Base-by-base conservation (phyloP, 2,888 invertebrate species). In the Alentia gelatinosa region DNA sequence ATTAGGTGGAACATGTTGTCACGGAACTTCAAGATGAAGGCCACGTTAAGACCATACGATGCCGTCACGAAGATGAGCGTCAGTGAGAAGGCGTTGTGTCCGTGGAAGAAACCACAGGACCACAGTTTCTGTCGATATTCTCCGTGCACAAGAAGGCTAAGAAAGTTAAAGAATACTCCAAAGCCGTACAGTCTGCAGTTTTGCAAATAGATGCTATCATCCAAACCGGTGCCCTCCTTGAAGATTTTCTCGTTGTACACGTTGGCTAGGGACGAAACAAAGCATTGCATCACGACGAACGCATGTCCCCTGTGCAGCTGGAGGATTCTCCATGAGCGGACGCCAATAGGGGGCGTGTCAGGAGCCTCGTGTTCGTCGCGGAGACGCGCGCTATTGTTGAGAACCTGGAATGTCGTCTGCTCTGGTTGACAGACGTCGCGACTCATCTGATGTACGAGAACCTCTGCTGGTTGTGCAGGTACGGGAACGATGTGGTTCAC, bases 181-280 rank as follows among this genome's bases (percentile, higher is more conserved):
- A 90, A 90, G 30, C 40, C 74, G 47, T 90, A 90, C 15, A 90
- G 79, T 47, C 79, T 90, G 33, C 90, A 75, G 47, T 90, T 90
- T 47, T 90, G 90, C 19, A 90, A 12, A 30, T 90, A 90, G 39
- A 90, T 90, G 30, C 90, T 90, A 23, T 90, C 90, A 26, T 90
- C 79, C 74, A 89, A 23, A 4, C 89, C 89, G 3, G 26, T 15
- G 30, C 90, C 90, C 30, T 90, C 90, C 35, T 90, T 90, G 79
- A 90, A 90, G 63, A 90, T 90, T 33, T 90, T 90, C 68, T 90
- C 90, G 75, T 79, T 90, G 47, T 90, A 90, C 5, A 90, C 42
- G 30, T 90, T 90, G 9, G 90, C 90, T 1, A 50, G 39, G 19
- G 90, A 90, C 33, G 90, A 90, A 3, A 90, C 79, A 23, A 90